These are phyloP conservation scores for Trichopoda pennipes DNA, from an alignment of 2,888 invertebrate genomes.

Conservation along the genomic window DNA sequence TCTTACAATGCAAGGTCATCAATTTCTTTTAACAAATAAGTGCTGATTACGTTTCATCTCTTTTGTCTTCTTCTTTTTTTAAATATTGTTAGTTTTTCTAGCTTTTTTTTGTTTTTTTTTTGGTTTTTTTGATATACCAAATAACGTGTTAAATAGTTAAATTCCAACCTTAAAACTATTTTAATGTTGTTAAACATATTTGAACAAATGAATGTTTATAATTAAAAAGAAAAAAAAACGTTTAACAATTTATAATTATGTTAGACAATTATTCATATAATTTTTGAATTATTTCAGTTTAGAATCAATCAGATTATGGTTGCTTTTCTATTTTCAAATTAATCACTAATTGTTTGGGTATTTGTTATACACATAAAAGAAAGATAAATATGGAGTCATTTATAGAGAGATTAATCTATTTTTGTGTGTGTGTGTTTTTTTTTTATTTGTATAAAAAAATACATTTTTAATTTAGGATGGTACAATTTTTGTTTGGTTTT, in stretches of 20 bases:
- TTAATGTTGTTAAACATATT: neutral
- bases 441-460: neutral
- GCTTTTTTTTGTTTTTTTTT: neutral
- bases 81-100: neutral
- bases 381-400: slow-evolving; percentile 58
- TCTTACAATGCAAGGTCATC: slow-evolving; percentile 61
- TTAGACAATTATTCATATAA: neutral
- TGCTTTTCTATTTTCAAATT: slow-evolving; percentile 16
- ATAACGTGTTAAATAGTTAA: slow-evolving; percentile 12
- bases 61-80: neutral
- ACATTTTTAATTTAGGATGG: neutral
- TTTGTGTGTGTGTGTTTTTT: slow-evolving; percentile 18
- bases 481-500: too few species aligned
- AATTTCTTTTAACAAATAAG: slow-evolving; percentile 56
- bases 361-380: slow-evolving; percentile 3
- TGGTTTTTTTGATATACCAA: slow-evolving; percentile 2
- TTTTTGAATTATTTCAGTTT: slow-evolving; percentile 1
- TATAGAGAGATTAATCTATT: slow-evolving; percentile 60
- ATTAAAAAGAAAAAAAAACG: slow-evolving; percentile 2
- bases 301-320: slow-evolving; percentile 19
- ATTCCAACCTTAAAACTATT: neutral
- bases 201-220: slow-evolving; percentile 12
- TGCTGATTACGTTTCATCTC: slow-evolving; percentile 58
- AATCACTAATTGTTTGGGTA: slow-evolving; percentile 37
- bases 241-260: slow-evolving; percentile 27